Evolutionary conservation across 2,797 vertebrate genomes (phyloP), one percentile per base, ranked within the genome.

Genomic region (Buceros bicornis): DNA sequence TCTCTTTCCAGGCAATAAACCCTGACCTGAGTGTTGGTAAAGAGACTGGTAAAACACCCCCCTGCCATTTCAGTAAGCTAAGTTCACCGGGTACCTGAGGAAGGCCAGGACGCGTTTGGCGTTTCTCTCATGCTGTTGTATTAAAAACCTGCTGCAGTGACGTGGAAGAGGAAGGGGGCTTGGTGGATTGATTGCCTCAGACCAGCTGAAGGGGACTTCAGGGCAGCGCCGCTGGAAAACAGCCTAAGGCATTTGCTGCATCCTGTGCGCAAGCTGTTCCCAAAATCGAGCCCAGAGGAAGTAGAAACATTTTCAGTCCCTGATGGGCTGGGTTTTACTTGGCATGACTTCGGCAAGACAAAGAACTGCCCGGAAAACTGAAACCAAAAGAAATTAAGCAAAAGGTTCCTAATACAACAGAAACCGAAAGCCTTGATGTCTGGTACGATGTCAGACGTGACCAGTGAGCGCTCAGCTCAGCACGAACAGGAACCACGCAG

Each of bases 401-500:
- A 65, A 88, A 82, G 20, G 10, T 64, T 84, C 47, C 33, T 5
- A 29, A 45, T 20, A 29, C 3, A 31, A 51, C 5, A 17, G 51
- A 35, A 48, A 56, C 25, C 0, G n/a, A 50, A 64, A 82, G 50
- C 42, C 9, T 28, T 14, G 65, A 48, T 8, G 16, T 11, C 7
- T 8, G 37, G 8, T 33, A 5, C 25, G 54, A 51, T 7, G 16
- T 13, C 25, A 57, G 8, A 16, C 6, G 10, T 24, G 48, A 51
- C 2, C 18, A 24, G 5, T 19, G 31, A 51, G 48, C 28, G 10
- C 43, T 60, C 7, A 20, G 13, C 29, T 37, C 47, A 31, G 21
- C 3, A 50, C 29, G 45, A 40, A 70, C 3, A 29, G 9, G 65
- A 86, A 45, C 1, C 14, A 29, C 1, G 16, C 0, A 3, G 60